Conservation (phyloP, 2,888 invertebrate genomes). For the Lasioglossum morio region DNA sequence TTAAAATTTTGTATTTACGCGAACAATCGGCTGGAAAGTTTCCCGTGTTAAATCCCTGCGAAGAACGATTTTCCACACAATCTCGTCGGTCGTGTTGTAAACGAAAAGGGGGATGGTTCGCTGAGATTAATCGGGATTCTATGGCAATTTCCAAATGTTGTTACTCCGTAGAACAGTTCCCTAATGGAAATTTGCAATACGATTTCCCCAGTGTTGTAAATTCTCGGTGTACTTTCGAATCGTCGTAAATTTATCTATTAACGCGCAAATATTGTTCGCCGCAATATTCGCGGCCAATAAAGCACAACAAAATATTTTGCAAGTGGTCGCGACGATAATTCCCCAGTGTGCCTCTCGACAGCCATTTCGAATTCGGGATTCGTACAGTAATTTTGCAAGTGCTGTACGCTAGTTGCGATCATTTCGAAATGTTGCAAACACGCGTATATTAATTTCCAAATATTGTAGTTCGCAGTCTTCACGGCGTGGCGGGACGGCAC, state of each 20-base stretch:
- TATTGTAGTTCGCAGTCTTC: neutral
- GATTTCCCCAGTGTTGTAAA: neutral
- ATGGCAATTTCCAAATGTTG: neutral
- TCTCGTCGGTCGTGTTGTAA: neutral
- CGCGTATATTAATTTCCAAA: neutral
- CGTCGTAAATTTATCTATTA: neutral
- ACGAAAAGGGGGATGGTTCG: neutral
- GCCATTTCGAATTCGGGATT: neutral
- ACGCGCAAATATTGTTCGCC: neutral
- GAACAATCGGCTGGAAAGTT: neutral
- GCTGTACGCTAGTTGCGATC: neutral
- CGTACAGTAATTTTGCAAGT: neutral
- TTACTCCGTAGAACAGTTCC: neutral
- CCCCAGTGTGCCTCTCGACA: neutral
- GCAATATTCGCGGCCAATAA: neutral
- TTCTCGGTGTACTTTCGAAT: neutral
- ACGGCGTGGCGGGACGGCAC: neutral
- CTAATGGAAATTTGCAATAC: neutral
- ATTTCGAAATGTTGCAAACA: neutral
- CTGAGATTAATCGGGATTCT: neutral
- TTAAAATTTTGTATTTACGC: conserved; percentile 14
- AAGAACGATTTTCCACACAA: neutral
- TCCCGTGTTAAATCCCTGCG: neutral
- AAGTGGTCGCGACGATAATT: neutral
- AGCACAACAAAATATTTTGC: neutral